phyloP scores from a whole-genome alignment of 2,113 vertebrate species.

The Trinectes maculatus region DNA sequence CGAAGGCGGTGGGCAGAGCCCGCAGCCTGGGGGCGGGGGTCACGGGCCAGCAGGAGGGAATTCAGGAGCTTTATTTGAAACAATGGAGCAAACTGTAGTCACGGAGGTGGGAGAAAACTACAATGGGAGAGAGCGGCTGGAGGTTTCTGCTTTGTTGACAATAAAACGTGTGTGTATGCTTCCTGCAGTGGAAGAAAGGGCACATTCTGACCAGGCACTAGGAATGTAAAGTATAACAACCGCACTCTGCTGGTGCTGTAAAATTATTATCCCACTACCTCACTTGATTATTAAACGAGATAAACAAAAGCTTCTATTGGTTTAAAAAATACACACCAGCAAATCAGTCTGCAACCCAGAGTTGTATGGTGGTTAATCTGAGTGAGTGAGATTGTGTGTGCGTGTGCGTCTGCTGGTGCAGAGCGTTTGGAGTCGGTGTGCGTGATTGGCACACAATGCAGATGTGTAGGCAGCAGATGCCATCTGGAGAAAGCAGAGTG shows the following conservation, averaged over 20 bases:
- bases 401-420: slow-evolving; percentile 17
- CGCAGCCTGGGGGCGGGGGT: slow-evolving; percentile 46
- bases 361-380: slow-evolving; percentile 15
- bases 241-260: neutral
- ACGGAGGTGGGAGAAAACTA: slow-evolving; percentile 25
- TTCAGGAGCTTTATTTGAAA: slow-evolving; percentile 41
- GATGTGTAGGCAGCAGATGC: slow-evolving; percentile 91
- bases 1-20: slow-evolving; percentile 56
- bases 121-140: slow-evolving; percentile 16
- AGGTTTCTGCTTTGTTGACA: slow-evolving; percentile 69
- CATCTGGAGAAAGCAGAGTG: slow-evolving; percentile 84
- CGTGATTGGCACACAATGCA: slow-evolving; percentile 87
- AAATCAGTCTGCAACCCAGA: neutral
- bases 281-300: too few species aligned
- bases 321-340: neutral
- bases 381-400: slow-evolving; percentile 13
- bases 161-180: slow-evolving; percentile 71
- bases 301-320: too few species aligned
- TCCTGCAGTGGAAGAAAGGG: too few species aligned
- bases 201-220: neutral
- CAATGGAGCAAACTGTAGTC: slow-evolving; percentile 54
- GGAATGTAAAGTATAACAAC: neutral
- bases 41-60: slow-evolving; percentile 47
- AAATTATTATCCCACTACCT: too few species aligned
- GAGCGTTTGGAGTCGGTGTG: slow-evolving; percentile 55